Percentiles rank a stretch among this genome's conserved stretches.
These are phyloP conservation scores for Sitta carolinensis DNA, from an alignment of 2,797 vertebrate species.

Conservation along the genomic window DNA sequence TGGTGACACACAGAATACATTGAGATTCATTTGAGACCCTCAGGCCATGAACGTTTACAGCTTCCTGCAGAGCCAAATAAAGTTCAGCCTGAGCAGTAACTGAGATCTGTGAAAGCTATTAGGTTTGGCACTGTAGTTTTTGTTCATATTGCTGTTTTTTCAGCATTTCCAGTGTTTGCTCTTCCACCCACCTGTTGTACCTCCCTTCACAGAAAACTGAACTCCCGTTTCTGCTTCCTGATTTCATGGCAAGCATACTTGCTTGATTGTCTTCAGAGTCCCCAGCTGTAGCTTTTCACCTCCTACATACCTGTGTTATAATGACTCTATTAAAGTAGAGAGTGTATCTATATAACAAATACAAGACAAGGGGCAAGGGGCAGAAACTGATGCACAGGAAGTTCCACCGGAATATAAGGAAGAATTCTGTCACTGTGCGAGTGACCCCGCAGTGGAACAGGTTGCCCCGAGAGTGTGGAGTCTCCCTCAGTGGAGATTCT, in stretches of 20 bases:
- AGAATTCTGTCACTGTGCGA: neutral
- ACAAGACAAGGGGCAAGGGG: neutral
- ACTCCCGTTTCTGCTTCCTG: neutral
- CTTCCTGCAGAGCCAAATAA: neutral
- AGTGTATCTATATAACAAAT: neutral
- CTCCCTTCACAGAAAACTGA: neutral
- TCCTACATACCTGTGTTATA: neutral
- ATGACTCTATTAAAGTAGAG: neutral
- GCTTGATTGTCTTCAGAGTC: neutral
- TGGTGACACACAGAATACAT: neutral
- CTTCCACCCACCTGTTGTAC: neutral
- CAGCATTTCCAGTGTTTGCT: neutral
- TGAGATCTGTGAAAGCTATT: neutral
- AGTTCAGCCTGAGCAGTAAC: neutral
- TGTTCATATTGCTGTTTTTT: neutral
- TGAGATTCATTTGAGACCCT: neutral
- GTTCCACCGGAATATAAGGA: neutral
- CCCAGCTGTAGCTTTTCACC: neutral
- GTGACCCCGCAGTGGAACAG: neutral
- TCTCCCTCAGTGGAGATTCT: neutral
- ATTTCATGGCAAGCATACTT: accelerated
- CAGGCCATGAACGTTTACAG: neutral
- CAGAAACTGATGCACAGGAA: neutral
- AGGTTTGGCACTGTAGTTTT: neutral
- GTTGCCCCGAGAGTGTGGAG: neutral